These are phyloP conservation scores for Trichosurus vulpecula DNA, from an alignment of 2,797 vertebrate species.

Conservation along the genomic window DNA sequence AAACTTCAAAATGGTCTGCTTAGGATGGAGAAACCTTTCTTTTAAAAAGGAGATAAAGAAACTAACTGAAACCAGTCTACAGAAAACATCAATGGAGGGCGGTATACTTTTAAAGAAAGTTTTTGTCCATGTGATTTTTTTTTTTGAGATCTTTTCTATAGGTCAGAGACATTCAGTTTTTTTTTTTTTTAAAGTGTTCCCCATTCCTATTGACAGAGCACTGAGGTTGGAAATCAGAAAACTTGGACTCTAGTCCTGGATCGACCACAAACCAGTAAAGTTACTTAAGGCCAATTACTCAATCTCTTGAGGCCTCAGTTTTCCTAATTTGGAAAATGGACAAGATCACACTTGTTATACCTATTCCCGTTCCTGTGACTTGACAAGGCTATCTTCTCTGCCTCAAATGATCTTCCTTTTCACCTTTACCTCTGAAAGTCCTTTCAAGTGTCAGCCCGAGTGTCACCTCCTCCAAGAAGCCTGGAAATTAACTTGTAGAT, in stretches of 20 bases:
- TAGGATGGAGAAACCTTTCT: neutral
- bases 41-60: neutral
- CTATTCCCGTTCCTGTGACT: fast-evolving
- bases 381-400: neutral
- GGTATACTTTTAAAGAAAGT: neutral
- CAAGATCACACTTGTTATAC: neutral
- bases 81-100: neutral
- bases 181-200: neutral
- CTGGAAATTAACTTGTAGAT: neutral
- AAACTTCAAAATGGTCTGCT: neutral
- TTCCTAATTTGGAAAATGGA: neutral
- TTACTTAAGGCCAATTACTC: neutral
- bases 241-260: neutral
- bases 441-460: neutral
- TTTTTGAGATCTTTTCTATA: neutral
- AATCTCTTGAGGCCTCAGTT: neutral
- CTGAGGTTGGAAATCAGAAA: neutral
- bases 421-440: neutral
- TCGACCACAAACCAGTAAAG: neutral
- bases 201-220: neutral
- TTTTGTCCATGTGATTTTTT: neutral
- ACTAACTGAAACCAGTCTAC: neutral
- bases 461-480: neutral
- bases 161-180: neutral
- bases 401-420: neutral